Evolutionary conservation across 2,113 vertebrate species (phyloP).

Genomic region (Dendropsophus ebraccatus): DNA sequence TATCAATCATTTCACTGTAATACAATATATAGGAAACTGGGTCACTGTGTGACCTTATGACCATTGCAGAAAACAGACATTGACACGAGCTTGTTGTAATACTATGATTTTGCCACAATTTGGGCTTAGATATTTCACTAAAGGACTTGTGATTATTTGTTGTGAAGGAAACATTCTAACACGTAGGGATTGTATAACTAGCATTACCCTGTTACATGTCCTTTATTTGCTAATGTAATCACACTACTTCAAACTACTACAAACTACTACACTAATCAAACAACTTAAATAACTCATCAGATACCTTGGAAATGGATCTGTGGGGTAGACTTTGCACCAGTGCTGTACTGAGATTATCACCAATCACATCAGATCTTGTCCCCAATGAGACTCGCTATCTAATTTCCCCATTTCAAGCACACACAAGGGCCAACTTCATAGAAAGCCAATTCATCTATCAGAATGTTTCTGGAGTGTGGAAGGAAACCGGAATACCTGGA

Average conservation of each 20-base stretch:
- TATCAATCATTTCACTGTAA: not conserved
- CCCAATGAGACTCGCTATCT: not conserved
- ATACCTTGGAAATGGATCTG: too few relatives aligned
- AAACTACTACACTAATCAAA: too few relatives aligned
- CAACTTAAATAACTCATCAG: too few relatives aligned
- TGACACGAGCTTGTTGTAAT: not conserved
- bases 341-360: not conserved
- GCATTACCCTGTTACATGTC: too few relatives aligned
- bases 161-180: too few relatives aligned
- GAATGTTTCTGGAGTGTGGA: not conserved
- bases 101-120: not conserved
- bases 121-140: too few relatives aligned
- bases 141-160: too few relatives aligned
- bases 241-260: too few relatives aligned
- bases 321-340: too few relatives aligned
- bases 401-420: not conserved
- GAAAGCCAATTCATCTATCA: not conserved
- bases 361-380: not conserved
- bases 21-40: not conserved
- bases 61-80: not conserved
- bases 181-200: too few relatives aligned
- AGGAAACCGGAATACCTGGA: not conserved
- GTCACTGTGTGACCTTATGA: not conserved
- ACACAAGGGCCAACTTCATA: not conserved
- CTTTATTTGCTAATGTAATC: too few relatives aligned